Evolutionary conservation across 2,113 vertebrate genomes (phyloP).

Genomic region (Capreolus pygargus): DNA sequence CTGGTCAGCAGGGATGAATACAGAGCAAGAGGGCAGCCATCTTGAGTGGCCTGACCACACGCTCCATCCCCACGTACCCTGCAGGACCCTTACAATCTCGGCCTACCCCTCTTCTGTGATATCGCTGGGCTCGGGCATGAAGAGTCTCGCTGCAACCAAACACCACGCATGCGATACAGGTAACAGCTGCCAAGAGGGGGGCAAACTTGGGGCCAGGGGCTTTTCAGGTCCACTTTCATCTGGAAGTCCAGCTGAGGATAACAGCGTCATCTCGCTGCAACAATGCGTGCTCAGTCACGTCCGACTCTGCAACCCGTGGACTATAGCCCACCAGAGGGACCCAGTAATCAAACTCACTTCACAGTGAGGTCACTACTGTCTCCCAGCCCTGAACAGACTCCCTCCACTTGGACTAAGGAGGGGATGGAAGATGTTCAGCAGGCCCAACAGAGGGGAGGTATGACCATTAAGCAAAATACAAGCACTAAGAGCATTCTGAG

Average conservation of each 20-base stretch:
- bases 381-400: background rate
- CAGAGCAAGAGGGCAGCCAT: background rate
- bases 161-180: background rate
- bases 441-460: background rate
- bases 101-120: background rate
- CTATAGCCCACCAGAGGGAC: background rate
- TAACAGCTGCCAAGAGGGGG: background rate
- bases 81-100: background rate
- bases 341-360: background rate
- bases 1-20: background rate
- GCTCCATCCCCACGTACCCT: too few relatives aligned
- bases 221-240: background rate
- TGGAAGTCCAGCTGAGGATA: background rate
- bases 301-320: background rate
- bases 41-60: background rate
- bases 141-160: background rate
- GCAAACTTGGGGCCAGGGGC: background rate
- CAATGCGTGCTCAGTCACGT: background rate
- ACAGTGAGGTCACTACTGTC: background rate
- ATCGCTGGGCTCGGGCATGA: background rate
- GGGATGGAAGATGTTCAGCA: background rate
- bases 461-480: background rate
- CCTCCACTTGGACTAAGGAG: background rate
- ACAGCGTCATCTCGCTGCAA: background rate
- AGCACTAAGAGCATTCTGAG: background rate